phyloP scores from a whole-genome alignment of 2,797 vertebrate genomes.

The Molossus alvarezi region DNA sequence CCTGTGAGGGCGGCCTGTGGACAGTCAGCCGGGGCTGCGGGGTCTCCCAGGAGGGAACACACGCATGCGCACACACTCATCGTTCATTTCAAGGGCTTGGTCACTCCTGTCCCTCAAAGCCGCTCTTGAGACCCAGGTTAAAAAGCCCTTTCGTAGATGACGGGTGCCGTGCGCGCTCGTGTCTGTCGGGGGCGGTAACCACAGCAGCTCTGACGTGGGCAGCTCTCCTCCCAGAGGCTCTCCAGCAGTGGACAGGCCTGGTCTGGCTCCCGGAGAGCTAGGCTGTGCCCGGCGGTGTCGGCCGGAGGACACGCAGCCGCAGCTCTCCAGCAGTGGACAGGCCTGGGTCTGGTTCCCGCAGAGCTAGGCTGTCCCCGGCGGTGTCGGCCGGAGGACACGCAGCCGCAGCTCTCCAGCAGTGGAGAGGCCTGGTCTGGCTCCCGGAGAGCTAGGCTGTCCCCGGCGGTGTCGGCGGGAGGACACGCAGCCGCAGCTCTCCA shows the following conservation, averaged over 20 bases:
- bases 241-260: neutral
- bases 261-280: neutral
- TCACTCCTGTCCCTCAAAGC: neutral
- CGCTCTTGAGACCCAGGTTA: neutral
- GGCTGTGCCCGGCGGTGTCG: neutral
- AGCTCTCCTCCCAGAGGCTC: neutral
- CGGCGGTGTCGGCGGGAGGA: too few species aligned
- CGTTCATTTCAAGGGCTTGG: too few species aligned
- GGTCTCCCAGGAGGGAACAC: neutral
- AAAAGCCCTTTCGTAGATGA: neutral
- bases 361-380: too few species aligned
- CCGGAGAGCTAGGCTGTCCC: too few species aligned
- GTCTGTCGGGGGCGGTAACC: neutral
- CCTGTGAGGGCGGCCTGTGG: neutral
- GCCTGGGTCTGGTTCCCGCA: too few species aligned
- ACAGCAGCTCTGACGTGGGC: neutral
- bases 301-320: too few species aligned
- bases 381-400: too few species aligned
- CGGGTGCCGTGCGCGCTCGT: neutral
- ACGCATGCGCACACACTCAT: neutral
- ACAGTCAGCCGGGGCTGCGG: neutral
- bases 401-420: too few species aligned
- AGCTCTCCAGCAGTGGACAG: neutral
- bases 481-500: neutral
- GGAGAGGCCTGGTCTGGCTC: too few species aligned